Percentiles rank a stretch among this genome's conserved stretches.
Conservation (phyloP, 2,888 invertebrate genomes). For the Microctonus aethiopoides region DNA sequence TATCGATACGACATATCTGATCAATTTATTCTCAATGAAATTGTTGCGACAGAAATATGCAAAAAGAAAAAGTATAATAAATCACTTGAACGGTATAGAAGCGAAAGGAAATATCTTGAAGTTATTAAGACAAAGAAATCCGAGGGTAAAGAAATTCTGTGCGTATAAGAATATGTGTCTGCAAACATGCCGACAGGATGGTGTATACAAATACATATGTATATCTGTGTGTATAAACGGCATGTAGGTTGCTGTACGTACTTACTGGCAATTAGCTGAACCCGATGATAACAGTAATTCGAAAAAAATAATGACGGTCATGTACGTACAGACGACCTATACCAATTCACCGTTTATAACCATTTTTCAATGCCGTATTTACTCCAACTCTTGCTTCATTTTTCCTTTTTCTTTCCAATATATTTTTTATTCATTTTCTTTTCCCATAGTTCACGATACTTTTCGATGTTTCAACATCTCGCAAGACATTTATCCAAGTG, state of each 20-base stretch:
- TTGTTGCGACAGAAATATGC: not conserved
- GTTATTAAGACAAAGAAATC: not conserved
- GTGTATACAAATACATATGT: too few species aligned
- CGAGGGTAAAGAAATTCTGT: not conserved
- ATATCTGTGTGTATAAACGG: not conserved
- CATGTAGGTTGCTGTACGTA: not conserved
- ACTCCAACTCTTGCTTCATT: not conserved
- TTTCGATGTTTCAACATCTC: not conserved
- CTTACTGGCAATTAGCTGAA: constrained; percentile 4
- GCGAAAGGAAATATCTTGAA: not conserved
- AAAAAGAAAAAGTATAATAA: not conserved
- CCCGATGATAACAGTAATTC: constrained; percentile 23
- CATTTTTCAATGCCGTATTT: not conserved
- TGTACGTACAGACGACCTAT: not conserved
- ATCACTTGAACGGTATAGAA: not conserved
- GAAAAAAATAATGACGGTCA: not conserved
- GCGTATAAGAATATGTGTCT: not conserved
- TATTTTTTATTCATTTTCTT: not conserved
- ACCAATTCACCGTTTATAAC: not conserved
- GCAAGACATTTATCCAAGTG: not conserved
- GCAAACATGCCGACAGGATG: not conserved
- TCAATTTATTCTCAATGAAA: not conserved
- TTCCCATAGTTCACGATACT: not conserved
- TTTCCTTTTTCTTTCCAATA: not conserved
- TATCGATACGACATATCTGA: not conserved